phyloP scores from a whole-genome alignment of 2,797 vertebrate genomes.

The Thripadectes ignobilis region DNA sequence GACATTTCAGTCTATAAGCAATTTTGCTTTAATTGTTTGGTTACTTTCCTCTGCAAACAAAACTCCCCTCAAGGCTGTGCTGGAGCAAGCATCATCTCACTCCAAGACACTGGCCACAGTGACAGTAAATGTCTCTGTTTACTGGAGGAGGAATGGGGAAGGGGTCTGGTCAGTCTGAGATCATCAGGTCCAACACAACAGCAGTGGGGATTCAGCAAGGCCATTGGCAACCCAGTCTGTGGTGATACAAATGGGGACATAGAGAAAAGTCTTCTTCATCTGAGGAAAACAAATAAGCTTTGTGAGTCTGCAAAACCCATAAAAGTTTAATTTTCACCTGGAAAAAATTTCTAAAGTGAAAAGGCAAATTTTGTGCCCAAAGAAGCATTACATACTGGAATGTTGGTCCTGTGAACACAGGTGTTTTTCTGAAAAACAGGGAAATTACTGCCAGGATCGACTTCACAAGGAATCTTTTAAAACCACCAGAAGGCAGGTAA shows the following conservation, averaged over 20 bases:
- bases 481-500: neutral
- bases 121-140: neutral
- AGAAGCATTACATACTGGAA: neutral
- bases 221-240: neutral
- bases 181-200: neutral
- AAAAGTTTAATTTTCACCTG: neutral
- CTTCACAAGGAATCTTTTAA: neutral
- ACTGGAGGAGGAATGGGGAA: neutral
- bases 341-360: neutral
- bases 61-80: neutral
- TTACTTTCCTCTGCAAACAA: neutral
- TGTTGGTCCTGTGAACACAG: neutral
- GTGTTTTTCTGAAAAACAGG: neutral
- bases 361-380: neutral
- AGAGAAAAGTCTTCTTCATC: neutral
- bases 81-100: neutral
- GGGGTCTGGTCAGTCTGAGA: neutral
- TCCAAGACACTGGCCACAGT: neutral
- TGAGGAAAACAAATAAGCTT: neutral
- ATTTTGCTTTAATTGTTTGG: neutral
- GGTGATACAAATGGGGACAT: neutral
- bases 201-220: neutral
- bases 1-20: neutral
- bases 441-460: neutral
- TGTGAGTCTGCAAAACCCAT: neutral